Percentiles rank a stretch among this genome's conserved stretches.
Evolutionary conservation across 2,888 invertebrate species (phyloP).

Genomic region (Nomada ferruginata): DNA sequence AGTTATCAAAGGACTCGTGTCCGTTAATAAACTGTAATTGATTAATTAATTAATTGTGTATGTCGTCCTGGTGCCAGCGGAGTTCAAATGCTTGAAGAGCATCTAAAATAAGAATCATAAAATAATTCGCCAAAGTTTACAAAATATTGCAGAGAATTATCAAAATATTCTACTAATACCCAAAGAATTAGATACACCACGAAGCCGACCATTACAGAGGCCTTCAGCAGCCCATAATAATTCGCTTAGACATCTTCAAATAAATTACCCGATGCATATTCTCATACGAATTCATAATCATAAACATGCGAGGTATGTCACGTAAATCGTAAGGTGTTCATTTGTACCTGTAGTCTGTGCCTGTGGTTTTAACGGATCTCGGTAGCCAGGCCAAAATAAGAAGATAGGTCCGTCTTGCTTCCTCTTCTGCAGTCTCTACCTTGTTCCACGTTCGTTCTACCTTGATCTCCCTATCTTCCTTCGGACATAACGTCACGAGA

Average conservation of each 20-base stretch:
- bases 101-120: no score
- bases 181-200: no score
- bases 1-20: background rate
- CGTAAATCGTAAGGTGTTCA: background rate
- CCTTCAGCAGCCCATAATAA: no score
- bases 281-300: background rate
- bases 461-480: conserved; percentile 29
- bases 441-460: conserved; percentile 4
- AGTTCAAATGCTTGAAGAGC: no score
- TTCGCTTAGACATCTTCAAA: no score
- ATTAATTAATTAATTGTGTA: no score
- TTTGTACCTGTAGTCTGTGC: conserved; percentile 19
- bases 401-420: conserved; percentile 40
- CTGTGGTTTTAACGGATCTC: conserved; percentile 53
- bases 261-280: background rate
- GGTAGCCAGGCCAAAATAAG: conserved; percentile 48
- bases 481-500: conserved; percentile 51
- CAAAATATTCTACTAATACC: no score
- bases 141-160: no score
- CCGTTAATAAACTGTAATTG: no score
- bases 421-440: conserved; percentile 7
- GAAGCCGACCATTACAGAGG: no score
- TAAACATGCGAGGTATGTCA: background rate
- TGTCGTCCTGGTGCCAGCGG: no score
- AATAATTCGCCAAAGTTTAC: no score